Base-by-base conservation (phyloP, 2,113 vertebrate species). In the Tragulus kanchil region DNA sequence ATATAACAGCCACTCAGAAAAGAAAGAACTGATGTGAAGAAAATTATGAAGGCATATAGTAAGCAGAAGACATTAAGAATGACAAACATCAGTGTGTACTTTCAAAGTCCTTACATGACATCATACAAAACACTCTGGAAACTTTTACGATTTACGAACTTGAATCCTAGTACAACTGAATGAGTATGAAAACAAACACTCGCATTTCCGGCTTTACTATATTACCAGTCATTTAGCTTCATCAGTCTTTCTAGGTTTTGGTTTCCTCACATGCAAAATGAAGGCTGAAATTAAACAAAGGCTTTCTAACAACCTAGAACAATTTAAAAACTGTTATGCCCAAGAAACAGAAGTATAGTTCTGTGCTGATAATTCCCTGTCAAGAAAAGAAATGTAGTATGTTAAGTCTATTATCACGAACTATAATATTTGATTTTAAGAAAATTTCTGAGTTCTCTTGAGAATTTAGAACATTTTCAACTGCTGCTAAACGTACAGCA, bases 21-120 rank as follows among this genome's bases (percentile, higher is more conserved):
- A 96, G 83, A 87, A 81, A 96, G 88, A 91, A 83, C 16, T 23
- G 26, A 52, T 28, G 42, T 13, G 62, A 92, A 88, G 64, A 90
- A 48, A 73, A 26, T 21, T 21, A 82, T 14, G 48, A 67, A 10
- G 14, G 17, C 69, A 75, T 54, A 59, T 75, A 85, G 28, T 31
- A 89, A 82, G 61, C 73, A 0, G 12, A 0, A 79, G 45, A 75
- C 23, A 19, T 56, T 61, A 36, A 84, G 36, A 52, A 65, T 2
- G 52, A 45, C 48, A 79, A 67, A 67, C 31, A 42, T 0, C 81
- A 13, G 19, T 23, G 26, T 52, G 19, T 3, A 52, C 8, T 69
- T 65, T 4, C 52, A 3, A 92, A 79, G 45, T 82, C 45, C 50
- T 62, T n/a, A 78, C 0, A 28, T 45, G 52, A 85, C 2, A 81